phyloP scores from a whole-genome alignment of 2,797 vertebrate genomes.

The Chromobotia macracanthus region DNA sequence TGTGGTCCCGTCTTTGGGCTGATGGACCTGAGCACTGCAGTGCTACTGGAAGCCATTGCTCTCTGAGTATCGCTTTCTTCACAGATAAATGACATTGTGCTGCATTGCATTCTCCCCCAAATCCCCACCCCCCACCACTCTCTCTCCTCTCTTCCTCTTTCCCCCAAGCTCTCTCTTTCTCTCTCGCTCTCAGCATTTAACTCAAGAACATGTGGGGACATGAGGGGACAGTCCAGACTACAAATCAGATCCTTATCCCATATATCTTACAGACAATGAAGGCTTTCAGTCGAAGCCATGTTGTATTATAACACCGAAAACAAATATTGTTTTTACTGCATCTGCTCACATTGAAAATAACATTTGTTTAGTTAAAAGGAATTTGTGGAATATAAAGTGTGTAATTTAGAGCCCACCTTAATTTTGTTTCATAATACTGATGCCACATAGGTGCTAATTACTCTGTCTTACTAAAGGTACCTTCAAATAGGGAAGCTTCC shows the following conservation, averaged over 20 bases:
- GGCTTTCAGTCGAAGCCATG: constrained; percentile 21
- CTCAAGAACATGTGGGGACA: constrained; percentile 50
- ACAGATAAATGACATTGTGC: constrained; percentile 52
- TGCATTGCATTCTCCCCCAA: constrained; percentile 52
- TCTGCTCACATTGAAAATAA: not conserved
- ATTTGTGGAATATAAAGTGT: not conserved
- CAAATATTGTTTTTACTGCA: not conserved
- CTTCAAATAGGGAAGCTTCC: not conserved
- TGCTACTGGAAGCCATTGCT: constrained; percentile 41
- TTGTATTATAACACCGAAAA: not conserved
- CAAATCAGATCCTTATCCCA: constrained; percentile 53
- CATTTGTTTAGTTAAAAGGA: not conserved
- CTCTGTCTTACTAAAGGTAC: not conserved
- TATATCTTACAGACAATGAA: constrained; percentile 54
- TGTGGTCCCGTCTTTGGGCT: constrained; percentile 37
- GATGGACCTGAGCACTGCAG: constrained; percentile 28
- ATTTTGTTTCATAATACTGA: not conserved
- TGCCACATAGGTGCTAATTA: constrained; percentile 6
- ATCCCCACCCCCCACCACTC: constrained; percentile 34
- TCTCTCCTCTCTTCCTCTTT: constrained; percentile 13
- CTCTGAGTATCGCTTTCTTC: constrained; percentile 32
- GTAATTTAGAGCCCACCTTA: not conserved
- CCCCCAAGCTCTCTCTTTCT: constrained; percentile 7
- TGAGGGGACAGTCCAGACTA: constrained; percentile 53
- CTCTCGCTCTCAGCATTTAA: constrained; percentile 6